Evolutionary conservation across 1,140 invertebrate genomes (phyloP).

Genomic region (Drosophila elegans): DNA sequence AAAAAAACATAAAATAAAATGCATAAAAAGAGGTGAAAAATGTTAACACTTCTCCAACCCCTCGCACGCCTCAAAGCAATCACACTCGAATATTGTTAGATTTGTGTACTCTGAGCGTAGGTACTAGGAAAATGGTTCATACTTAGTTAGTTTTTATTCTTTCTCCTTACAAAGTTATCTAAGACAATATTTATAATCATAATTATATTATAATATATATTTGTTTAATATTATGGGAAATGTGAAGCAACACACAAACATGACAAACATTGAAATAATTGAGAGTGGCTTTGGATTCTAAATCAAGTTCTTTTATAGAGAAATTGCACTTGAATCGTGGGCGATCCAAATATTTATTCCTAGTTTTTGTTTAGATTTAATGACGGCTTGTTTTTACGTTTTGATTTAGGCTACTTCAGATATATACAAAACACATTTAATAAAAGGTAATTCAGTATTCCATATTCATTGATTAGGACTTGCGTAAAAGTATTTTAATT

Average conservation of each 20-base stretch:
- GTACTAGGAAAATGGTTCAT: no score
- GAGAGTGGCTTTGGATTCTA: slow-evolving; percentile 34
- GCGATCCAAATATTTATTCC: slow-evolving; percentile 54
- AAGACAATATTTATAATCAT: slow-evolving; percentile 41
- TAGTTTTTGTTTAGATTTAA: slow-evolving; percentile 34
- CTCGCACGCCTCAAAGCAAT: no score
- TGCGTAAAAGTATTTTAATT: slow-evolving; percentile 53
- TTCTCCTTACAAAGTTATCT: slow-evolving; percentile 55
- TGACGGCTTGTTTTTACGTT: slow-evolving; percentile 36
- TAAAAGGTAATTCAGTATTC: slow-evolving; percentile 22
- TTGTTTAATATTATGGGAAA: slow-evolving; percentile 54
- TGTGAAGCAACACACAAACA: slow-evolving; percentile 77
- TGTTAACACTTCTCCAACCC: no score
- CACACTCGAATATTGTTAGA: no score
- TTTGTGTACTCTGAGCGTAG: not conserved
- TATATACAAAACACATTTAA: slow-evolving; percentile 67
- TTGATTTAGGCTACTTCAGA: slow-evolving; percentile 63
- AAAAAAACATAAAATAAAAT: no score
- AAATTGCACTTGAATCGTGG: slow-evolving; percentile 57
- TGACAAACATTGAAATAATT: slow-evolving; percentile 74
- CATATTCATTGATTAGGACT: slow-evolving; percentile 50
- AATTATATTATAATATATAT: slow-evolving; percentile 51
- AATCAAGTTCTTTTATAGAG: slow-evolving; percentile 37
- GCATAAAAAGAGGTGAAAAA: no score
- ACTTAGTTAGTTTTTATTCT: slow-evolving; percentile 56